Evolutionary conservation across 2,888 invertebrate species (phyloP).

Genomic region (Plagiodera versicolora): DNA sequence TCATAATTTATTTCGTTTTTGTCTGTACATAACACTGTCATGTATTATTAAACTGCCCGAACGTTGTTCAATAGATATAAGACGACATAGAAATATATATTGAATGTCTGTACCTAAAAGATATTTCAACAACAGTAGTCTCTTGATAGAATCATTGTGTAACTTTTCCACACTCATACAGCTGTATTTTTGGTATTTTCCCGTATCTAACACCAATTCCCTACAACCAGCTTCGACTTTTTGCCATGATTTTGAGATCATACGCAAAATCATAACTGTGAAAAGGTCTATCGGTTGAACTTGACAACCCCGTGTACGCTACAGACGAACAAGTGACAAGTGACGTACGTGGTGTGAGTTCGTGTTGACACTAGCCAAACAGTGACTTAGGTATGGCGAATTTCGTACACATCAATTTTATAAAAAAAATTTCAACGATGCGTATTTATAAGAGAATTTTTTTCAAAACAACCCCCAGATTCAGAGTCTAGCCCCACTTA

Average conservation of each 20-base stretch:
- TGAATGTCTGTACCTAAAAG: too few relatives aligned
- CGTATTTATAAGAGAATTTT: slow-evolving; percentile 18
- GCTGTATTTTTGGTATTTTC: too few relatives aligned
- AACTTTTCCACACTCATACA: too few relatives aligned
- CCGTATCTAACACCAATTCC: slow-evolving; percentile 6
- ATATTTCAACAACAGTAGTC: too few relatives aligned
- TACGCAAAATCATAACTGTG: background rate
- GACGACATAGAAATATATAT: too few relatives aligned
- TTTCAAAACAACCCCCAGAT: slow-evolving; percentile 1
- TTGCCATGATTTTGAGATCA: slow-evolving; percentile 7
- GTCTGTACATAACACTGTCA: too few relatives aligned
- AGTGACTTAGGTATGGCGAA: slow-evolving; percentile 18
- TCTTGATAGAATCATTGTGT: too few relatives aligned
- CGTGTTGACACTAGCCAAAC: slow-evolving; percentile 16
- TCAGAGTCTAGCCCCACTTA: too few relatives aligned
- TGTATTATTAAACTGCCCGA: too few relatives aligned
- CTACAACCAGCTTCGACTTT: background rate
- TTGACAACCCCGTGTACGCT: background rate
- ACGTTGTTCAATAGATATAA: too few relatives aligned
- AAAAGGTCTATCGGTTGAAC: too few relatives aligned
- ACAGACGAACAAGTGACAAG: background rate
- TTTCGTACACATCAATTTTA: slow-evolving; percentile 32
- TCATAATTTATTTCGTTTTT: too few relatives aligned
- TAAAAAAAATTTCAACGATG: slow-evolving; percentile 39
- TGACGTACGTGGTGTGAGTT: background rate